phyloP scores from a whole-genome alignment of 2,113 vertebrate species.

The Tachysurus fulvidraco region DNA sequence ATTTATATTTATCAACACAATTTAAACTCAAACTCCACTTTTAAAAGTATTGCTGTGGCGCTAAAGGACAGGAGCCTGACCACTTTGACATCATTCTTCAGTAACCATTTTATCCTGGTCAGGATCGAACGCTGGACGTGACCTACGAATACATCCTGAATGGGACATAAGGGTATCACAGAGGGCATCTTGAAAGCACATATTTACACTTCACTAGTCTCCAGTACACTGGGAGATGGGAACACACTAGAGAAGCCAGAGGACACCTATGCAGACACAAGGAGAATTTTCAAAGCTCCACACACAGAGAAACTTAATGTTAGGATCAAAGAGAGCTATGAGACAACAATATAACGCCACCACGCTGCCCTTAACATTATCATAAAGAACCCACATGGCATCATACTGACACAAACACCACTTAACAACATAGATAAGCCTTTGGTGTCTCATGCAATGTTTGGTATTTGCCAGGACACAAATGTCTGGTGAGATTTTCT shows the following conservation, averaged over 20 bases:
- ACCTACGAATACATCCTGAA: background rate
- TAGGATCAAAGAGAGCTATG: background rate
- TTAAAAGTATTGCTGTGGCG: too few species aligned
- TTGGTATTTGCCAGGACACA: too few species aligned
- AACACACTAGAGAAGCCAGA: background rate
- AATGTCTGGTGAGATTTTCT: background rate
- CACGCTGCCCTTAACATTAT: background rate
- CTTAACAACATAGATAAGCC: background rate
- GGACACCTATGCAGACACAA: background rate
- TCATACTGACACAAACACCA: background rate
- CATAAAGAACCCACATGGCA: background rate
- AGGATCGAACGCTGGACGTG: background rate
- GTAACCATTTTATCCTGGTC: background rate
- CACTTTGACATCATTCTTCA: background rate
- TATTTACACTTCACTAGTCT: background rate
- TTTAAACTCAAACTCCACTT: background rate
- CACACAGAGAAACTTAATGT: background rate
- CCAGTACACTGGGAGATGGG: background rate
- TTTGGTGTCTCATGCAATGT: background rate
- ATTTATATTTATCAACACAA: background rate
- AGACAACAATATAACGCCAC: background rate
- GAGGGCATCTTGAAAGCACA: background rate
- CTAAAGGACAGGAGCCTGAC: too few species aligned
- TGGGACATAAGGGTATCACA: background rate
- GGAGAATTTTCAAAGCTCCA: background rate